Conservation (phyloP, 2,888 invertebrate species). For the Phoenoteleia sp. region DNA sequence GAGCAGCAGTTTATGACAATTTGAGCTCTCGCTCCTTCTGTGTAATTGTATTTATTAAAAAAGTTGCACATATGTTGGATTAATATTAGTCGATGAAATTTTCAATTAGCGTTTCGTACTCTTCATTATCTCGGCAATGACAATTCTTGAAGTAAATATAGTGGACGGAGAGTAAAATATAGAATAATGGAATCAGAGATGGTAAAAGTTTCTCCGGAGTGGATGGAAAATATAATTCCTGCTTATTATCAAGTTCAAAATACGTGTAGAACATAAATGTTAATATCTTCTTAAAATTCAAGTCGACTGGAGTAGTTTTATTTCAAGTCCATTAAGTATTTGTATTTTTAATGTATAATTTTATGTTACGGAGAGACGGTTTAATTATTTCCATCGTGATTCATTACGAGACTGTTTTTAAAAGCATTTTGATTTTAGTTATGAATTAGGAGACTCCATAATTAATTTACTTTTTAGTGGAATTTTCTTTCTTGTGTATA, state of each 20-base stretch:
- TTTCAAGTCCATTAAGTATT: constrained; percentile 43
- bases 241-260: constrained; percentile 43
- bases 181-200: constrained; percentile 35
- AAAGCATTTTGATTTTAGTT: background rate
- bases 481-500: too few relatives aligned
- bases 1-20: constrained; percentile 63
- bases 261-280: constrained; percentile 23
- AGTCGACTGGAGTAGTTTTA: constrained; percentile 10
- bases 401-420: background rate
- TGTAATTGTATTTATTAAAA: constrained; percentile 66
- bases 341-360: constrained; percentile 20
- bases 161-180: constrained; percentile 36
- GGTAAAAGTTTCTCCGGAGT: constrained; percentile 19
- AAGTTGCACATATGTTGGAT: constrained; percentile 60
- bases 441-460: too few relatives aligned
- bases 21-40: constrained; percentile 43
- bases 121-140: constrained; percentile 44
- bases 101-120: constrained; percentile 40
- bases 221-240: constrained; percentile 39
- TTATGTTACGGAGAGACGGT: constrained; percentile 4
- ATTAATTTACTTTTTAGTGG: background rate
- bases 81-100: constrained; percentile 58
- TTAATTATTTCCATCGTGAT: background rate
- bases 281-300: constrained; percentile 47
- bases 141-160: constrained; percentile 27